These are phyloP conservation scores for Paramacrobiotus metropolitanus DNA, from an alignment of 1,140 invertebrate species.

Conservation along the genomic window DNA sequence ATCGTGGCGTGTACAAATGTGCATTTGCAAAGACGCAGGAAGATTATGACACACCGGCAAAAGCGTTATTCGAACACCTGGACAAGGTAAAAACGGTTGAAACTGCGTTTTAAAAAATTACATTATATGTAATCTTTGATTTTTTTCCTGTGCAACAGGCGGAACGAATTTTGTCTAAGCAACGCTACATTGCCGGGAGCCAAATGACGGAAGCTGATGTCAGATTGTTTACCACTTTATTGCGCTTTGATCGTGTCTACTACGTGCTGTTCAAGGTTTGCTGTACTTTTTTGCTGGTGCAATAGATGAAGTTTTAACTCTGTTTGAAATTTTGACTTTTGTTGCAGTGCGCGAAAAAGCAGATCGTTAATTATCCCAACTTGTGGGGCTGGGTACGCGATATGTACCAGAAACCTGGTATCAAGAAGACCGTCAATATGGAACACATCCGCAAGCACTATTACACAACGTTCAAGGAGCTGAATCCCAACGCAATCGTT, in stretches of 20 bases:
- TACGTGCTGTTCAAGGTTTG: conserved; percentile 20
- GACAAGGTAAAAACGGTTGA: background rate
- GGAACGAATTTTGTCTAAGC: background rate
- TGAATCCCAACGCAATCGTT: conserved; percentile 18
- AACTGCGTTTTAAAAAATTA: background rate
- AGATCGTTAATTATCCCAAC: conserved; percentile 15
- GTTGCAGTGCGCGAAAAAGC: conserved; percentile 10
- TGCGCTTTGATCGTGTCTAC: conserved; percentile 21
- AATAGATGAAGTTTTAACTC: background rate
- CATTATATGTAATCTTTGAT: background rate
- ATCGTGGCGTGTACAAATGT: background rate
- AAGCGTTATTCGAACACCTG: background rate
- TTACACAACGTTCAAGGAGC: background rate
- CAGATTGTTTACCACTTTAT: conserved; percentile 17
- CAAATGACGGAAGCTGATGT: background rate
- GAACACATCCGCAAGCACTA: background rate
- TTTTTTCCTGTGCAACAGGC: background rate
- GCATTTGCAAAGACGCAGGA: background rate
- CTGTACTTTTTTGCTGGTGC: background rate
- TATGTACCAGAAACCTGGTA: background rate
- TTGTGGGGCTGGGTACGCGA: background rate
- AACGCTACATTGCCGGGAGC: background rate
- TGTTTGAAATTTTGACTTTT: background rate
- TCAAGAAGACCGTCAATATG: background rate
- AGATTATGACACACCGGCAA: background rate